Percentiles rank a stretch among this genome's conserved stretches.
phyloP scores from a whole-genome alignment of 2,888 invertebrate genomes.

The Xanthia togata region DNA sequence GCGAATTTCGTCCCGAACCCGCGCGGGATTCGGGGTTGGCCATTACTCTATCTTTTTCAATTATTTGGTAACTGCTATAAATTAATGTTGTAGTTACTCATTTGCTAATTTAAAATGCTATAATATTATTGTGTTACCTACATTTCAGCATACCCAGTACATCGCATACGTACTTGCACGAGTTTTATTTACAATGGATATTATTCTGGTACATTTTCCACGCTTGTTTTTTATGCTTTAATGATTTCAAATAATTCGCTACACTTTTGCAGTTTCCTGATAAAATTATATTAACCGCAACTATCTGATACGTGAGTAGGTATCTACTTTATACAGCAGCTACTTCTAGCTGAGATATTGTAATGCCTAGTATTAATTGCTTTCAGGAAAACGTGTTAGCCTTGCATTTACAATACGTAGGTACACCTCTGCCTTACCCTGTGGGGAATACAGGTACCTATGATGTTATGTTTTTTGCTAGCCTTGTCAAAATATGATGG shows the following conservation, averaged over 20 bases:
- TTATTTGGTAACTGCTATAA: background rate
- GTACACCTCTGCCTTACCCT: too few species aligned
- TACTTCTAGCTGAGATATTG: background rate
- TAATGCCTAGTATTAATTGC: background rate
- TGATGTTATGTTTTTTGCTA: background rate
- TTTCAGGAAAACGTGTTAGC: background rate
- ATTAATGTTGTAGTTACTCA: background rate
- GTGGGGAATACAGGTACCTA: too few species aligned
- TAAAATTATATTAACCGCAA: conserved; percentile 65
- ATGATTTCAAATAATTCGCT: conserved; percentile 67
- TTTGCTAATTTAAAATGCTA: background rate
- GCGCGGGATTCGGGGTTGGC: too few species aligned
- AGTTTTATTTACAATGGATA: conserved; percentile 62
- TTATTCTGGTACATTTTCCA: conserved; percentile 59
- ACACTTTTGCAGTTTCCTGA: conserved; percentile 58
- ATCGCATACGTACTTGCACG: conserved; percentile 50
- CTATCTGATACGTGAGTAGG: conserved; percentile 48
- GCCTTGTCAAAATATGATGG: background rate
- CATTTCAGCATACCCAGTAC: background rate
- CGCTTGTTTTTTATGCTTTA: conserved; percentile 66
- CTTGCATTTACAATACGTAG: background rate
- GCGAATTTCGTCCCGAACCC: too few species aligned
- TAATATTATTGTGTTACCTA: background rate
- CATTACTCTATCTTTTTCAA: background rate
- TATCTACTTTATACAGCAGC: conserved; percentile 38